phyloP scores from a whole-genome alignment of 2,888 invertebrate species.

The Phalera bucephala region DNA sequence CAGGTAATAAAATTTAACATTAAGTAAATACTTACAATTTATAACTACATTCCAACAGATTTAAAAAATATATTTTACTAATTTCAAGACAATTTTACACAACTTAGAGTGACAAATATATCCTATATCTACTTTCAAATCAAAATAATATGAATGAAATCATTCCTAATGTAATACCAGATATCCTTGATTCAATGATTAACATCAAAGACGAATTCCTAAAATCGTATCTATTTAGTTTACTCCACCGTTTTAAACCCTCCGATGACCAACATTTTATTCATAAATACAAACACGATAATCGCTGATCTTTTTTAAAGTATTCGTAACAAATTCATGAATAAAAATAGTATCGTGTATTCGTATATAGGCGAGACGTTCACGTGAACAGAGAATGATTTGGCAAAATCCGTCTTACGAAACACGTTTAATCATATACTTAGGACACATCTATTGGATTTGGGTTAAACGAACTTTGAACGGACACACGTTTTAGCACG shows the following conservation, averaged over 20 bases:
- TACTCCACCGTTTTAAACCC: background rate
- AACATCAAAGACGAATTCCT: constrained; percentile 6
- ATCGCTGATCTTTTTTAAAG: background rate
- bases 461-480: constrained; percentile 18
- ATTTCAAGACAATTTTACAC: too few relatives aligned
- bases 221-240: background rate
- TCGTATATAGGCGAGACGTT: background rate
- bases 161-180: too few relatives aligned
- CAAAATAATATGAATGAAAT: too few relatives aligned
- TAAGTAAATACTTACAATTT: too few relatives aligned
- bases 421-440: background rate
- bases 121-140: too few relatives aligned
- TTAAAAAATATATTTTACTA: too few relatives aligned
- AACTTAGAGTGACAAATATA: too few relatives aligned
- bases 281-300: background rate
- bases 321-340: background rate
- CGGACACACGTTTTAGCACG: constrained; percentile 9
- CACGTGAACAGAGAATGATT: background rate
- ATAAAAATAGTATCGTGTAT: background rate
- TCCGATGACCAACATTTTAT: background rate
- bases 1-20: too few relatives aligned
- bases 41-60: too few relatives aligned
- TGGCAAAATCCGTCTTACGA: constrained; percentile 3
- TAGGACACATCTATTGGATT: constrained; percentile 3
- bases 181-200: constrained; percentile 10